phyloP scores from a whole-genome alignment of 1,140 invertebrate genomes.

The Ceratina australensis region DNA sequence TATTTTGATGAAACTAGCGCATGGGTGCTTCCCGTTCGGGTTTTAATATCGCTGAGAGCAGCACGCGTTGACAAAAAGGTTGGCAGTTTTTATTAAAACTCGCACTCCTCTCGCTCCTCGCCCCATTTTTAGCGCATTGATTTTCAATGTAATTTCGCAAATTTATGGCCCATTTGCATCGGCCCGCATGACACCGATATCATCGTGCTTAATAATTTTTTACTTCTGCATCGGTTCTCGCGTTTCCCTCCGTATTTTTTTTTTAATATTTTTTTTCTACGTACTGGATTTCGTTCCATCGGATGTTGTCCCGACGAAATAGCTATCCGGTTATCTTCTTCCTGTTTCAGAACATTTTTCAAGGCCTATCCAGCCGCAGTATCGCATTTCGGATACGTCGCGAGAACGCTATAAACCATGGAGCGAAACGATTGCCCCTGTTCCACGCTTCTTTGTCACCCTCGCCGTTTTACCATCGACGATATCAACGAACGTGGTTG shows the following conservation, averaged over 20 bases:
- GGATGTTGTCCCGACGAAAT: conserved; percentile 28
- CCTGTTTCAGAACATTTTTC: conserved; percentile 57
- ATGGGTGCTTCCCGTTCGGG: conserved; percentile 15
- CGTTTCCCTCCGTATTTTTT: background rate
- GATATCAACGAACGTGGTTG: conserved; percentile 36
- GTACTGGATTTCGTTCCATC: conserved; percentile 31
- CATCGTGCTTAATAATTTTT: conserved; percentile 39
- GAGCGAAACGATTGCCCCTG: conserved; percentile 56
- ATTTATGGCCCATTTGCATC: conserved; percentile 46
- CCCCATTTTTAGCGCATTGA: conserved; percentile 19
- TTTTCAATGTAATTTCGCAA: conserved; percentile 48
- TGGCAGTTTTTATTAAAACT: conserved; percentile 48
- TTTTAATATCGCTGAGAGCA: conserved; percentile 48
- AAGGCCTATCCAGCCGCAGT: conserved; percentile 54
- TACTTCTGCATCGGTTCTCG: background rate
- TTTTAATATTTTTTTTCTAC: background rate
- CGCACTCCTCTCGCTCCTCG: background rate
- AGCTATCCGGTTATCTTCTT: conserved; percentile 34
- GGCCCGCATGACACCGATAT: conserved; percentile 27
- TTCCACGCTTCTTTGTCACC: conserved; percentile 59
- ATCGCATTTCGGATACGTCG: conserved; percentile 55
- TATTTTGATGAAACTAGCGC: conserved; percentile 1
- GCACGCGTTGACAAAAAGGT: conserved; percentile 38
- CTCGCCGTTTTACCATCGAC: conserved; percentile 14
- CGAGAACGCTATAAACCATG: conserved; percentile 60